These are phyloP conservation scores for Cataglyphis altisquamis DNA, from an alignment of 2,888 invertebrate species.

Conservation along the genomic window DNA sequence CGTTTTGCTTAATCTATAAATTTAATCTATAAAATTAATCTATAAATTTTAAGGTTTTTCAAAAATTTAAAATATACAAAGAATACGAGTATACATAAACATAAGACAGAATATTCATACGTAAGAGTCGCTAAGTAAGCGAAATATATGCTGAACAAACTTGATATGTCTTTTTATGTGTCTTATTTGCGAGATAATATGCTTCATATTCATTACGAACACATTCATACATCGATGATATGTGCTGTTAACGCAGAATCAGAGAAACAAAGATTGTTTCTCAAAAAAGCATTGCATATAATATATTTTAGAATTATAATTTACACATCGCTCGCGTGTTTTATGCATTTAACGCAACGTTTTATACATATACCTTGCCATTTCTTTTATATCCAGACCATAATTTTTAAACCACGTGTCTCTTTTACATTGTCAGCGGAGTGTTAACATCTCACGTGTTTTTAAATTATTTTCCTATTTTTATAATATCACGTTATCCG, in stretches of 20 bases:
- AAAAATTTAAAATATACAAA: not conserved
- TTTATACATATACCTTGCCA: not conserved
- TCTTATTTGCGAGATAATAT: not conserved
- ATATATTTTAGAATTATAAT: not conserved
- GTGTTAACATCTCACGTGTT: not conserved
- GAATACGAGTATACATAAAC: not conserved
- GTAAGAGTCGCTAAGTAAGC: not conserved
- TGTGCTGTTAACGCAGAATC: not conserved
- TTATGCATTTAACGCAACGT: not conserved
- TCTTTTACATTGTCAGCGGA: not conserved
- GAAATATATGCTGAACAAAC: not conserved
- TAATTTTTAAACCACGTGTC: not conserved
- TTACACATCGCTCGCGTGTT: not conserved
- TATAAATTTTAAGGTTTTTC: not conserved
- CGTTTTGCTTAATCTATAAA: not conserved
- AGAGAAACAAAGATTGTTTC: not conserved
- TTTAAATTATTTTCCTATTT: not conserved
- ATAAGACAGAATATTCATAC: not conserved
- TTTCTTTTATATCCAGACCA: not conserved
- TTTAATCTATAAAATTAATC: not conserved
- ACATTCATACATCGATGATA: not conserved
- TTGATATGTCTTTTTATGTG: not conserved
- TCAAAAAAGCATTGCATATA: not conserved
- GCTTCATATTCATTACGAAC: not conserved
- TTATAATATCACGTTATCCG: conserved; percentile 18